phyloP scores from a whole-genome alignment of 2,888 invertebrate species.

The Agrotis exclamationis region DNA sequence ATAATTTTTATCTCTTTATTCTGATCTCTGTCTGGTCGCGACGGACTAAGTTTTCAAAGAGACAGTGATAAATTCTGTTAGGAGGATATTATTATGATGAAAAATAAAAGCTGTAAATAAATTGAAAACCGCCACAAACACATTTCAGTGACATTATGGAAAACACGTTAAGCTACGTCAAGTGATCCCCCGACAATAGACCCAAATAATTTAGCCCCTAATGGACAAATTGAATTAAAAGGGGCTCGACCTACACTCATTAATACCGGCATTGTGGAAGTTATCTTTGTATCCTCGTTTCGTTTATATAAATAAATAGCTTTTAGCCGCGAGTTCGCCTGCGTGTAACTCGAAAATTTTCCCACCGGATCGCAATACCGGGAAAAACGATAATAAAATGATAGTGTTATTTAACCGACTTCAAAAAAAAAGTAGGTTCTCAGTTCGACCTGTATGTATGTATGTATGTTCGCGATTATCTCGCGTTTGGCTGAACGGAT shows the following conservation, averaged over 20 bases:
- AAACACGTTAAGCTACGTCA: slow-evolving; percentile 30
- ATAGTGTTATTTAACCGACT: too few relatives aligned
- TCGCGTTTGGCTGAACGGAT: too few relatives aligned
- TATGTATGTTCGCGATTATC: too few relatives aligned
- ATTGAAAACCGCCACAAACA: slow-evolving; percentile 4
- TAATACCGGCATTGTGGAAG: slow-evolving; percentile 32
- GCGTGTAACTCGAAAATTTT: too few relatives aligned
- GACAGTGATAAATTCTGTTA: not conserved
- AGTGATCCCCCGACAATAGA: slow-evolving; percentile 26
- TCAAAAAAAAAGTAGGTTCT: too few relatives aligned
- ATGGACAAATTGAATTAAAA: slow-evolving; percentile 58
- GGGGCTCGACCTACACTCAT: slow-evolving; percentile 30
- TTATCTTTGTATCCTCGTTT: slow-evolving; percentile 18
- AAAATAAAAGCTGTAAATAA: not conserved
- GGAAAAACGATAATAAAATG: too few relatives aligned
- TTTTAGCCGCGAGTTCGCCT: too few relatives aligned
- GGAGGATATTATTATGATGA: not conserved
- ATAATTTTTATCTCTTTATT: too few relatives aligned
- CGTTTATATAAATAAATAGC: not conserved
- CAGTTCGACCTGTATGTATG: too few relatives aligned
- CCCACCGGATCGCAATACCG: too few relatives aligned
- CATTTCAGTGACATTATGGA: slow-evolving; percentile 18
- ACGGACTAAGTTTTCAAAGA: too few relatives aligned
- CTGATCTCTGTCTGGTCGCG: too few relatives aligned
- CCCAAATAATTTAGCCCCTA: slow-evolving; percentile 48